Evolutionary conservation across 2,113 vertebrate genomes (phyloP).

Genomic region (Scolopax mira): DNA sequence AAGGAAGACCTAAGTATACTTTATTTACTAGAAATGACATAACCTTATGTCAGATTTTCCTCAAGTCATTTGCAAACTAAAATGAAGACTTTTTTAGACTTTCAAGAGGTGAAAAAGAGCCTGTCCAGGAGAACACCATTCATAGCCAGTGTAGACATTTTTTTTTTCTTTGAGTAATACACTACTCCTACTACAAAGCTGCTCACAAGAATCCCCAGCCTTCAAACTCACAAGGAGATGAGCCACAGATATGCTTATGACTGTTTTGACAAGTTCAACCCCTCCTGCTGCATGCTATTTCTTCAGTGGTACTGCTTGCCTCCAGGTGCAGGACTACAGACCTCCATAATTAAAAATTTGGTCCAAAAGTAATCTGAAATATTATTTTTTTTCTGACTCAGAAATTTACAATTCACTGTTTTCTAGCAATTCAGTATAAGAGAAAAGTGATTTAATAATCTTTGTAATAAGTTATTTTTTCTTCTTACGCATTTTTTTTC

Average conservation of each 20-base stretch:
- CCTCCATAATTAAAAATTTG: background rate
- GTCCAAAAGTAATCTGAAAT: background rate
- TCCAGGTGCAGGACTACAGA: background rate
- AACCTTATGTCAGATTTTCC: background rate
- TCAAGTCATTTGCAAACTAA: background rate
- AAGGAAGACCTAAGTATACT: background rate
- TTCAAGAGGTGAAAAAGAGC: background rate
- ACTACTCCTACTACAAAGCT: background rate
- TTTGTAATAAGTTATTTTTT: background rate
- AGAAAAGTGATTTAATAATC: background rate
- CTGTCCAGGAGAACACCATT: background rate
- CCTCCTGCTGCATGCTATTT: background rate
- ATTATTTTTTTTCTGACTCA: background rate
- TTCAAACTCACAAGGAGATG: background rate
- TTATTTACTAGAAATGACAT: background rate
- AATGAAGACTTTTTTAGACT: background rate
- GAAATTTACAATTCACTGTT: background rate
- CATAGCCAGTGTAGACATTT: background rate
- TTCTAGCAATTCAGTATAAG: background rate
- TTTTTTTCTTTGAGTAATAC: background rate
- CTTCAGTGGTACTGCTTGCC: background rate
- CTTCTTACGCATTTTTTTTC: background rate
- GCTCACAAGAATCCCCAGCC: background rate
- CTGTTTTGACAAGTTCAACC: background rate
- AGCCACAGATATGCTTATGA: background rate